phyloP scores from a whole-genome alignment of 2,113 vertebrate genomes.

The Ahaetulla prasina region DNA sequence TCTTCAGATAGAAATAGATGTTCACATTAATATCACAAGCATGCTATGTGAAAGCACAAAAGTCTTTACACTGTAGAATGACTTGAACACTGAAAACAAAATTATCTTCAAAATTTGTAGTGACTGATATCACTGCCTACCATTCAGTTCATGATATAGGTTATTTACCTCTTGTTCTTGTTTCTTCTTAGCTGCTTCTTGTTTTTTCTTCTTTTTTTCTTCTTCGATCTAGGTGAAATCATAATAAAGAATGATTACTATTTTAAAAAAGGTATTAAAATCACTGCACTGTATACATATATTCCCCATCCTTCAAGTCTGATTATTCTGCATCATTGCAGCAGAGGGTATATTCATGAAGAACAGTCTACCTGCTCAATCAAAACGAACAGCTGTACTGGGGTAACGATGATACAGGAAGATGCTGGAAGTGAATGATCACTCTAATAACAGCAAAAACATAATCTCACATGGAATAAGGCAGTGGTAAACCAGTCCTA shows the following conservation, averaged over 20 bases:
- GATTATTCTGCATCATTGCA: background rate
- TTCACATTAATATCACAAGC: background rate
- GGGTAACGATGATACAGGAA: background rate
- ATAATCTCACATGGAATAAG: background rate
- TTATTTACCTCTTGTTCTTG: constrained; percentile 84
- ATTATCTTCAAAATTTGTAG: constrained; percentile 13
- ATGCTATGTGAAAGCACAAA: background rate
- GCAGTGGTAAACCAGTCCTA: background rate
- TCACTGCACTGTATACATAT: background rate
- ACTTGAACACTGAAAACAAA: constrained; percentile 10
- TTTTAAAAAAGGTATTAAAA: constrained; percentile 15
- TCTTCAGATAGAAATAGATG: background rate
- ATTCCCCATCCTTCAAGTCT: background rate
- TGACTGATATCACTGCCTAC: background rate
- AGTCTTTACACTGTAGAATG: background rate
- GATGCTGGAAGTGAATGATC: background rate
- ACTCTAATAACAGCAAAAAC: background rate
- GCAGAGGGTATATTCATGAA: background rate
- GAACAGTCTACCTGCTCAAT: background rate
- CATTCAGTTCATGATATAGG: background rate
- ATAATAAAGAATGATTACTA: constrained; percentile 24
- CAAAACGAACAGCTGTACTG: background rate
- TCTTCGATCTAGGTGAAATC: constrained; percentile 80
- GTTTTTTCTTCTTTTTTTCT: constrained; percentile 87
- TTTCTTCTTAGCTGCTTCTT: constrained; percentile 84